Evolutionary conservation across 2,888 invertebrate genomes (phyloP), one percentile per base, ranked within the genome.

Genomic region (Temnothorax rugatulus): DNA sequence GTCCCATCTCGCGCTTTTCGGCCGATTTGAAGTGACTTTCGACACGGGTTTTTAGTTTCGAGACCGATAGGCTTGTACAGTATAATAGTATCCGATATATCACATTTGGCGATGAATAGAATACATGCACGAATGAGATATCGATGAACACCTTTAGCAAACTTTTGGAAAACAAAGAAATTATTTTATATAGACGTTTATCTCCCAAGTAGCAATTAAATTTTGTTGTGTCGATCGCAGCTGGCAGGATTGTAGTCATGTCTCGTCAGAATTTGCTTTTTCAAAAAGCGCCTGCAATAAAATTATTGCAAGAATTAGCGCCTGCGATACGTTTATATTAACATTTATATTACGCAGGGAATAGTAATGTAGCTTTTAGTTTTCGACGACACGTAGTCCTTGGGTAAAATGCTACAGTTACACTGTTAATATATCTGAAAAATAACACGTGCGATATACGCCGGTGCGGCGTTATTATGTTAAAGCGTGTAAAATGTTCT

Each of bases 281-380:
- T 59, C 25, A 34, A 79, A 79, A 38, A 34, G 73, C 59, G 44
- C 47, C 47, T 59, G 71, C 59, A 34, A 34, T 61, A 59, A 81
- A 73, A 81, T 81, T 81, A 81, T 73, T 73, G 59, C 79, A 61
- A 59, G 59, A 47, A 73, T 79, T 71, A 81, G 59, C 73, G 57
- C 38, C 61, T 15, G 47, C 73, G 11, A 54, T 44, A 73, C 47
- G 71, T 79, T 71, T 47, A 59, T 59, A 81, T 81, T 81, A 81
- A 73, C 73, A 81, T 61, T 61, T 61, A 81, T 73, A 81, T 81
- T 81, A 71, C 73, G 73, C 7, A 21, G 57, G 13, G 47, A 25
- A 69, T 79, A 47, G 57, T 81, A 38, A 25, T 59, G 71, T 59
- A 81, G 79, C 79, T 81, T 73, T 71, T 79, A 71, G 71, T 59